Evolutionary conservation across 37 sponge, comb jelly and placozoan genomes (phyloP).

Genomic region (Haliclona indistincta): DNA sequence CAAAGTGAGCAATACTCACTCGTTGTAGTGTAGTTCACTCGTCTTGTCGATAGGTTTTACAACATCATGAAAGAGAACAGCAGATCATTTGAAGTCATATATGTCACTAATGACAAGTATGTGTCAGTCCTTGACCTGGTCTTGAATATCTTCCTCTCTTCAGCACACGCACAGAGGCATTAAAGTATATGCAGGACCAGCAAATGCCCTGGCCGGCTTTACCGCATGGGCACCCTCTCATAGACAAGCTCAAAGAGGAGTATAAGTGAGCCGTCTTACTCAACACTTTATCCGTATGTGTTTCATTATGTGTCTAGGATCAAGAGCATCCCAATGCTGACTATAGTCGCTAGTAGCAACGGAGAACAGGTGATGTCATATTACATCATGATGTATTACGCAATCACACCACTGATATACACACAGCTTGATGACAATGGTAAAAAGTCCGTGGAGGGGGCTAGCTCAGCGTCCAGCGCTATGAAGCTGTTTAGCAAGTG

Average conservation of each 20-base stretch:
- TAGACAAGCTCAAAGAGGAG: conserved; percentile 45
- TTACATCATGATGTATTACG: neutral
- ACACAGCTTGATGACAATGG: conserved; percentile 52
- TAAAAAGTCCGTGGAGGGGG: conserved; percentile 58
- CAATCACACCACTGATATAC: neutral
- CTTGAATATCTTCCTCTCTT: neutral
- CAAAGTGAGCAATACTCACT: conserved; percentile 47
- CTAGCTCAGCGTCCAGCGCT: conserved; percentile 15
- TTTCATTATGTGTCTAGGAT: neutral
- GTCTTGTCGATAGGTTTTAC: conserved; percentile 62
- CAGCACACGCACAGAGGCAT: conserved; percentile 67
- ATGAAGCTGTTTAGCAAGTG: conserved; percentile 68
- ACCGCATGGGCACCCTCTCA: conserved; percentile 18
- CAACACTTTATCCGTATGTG: neutral
- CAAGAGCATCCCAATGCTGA: conserved; percentile 2
- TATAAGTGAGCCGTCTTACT: conserved; percentile 41
- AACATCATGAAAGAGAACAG: conserved; percentile 59
- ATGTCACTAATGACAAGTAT: conserved; percentile 86
- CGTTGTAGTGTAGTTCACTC: neutral
- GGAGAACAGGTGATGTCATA: neutral
- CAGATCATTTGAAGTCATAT: conserved; percentile 61
- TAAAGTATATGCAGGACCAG: conserved; percentile 65
- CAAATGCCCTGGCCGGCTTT: conserved; percentile 68
- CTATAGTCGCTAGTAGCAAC: neutral
- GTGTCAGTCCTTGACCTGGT: conserved; percentile 13